A percentile compares a stretch with the other conserved stretches of the same genome.
Evolutionary conservation across 2,797 vertebrate genomes (phyloP).

Genomic region (Arrhamphus sclerolepis): DNA sequence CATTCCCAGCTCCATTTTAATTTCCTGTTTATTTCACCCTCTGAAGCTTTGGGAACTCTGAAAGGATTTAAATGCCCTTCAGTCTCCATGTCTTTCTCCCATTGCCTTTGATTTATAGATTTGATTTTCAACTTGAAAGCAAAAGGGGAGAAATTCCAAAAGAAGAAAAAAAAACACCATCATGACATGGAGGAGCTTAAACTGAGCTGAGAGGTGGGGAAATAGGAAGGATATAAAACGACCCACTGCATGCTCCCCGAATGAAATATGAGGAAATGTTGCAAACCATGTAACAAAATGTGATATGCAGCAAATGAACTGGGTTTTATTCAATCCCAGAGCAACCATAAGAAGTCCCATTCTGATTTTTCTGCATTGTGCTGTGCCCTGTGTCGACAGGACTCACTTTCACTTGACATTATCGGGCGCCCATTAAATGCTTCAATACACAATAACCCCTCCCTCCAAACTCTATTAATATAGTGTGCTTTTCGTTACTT

Average conservation of each 20-base stretch:
- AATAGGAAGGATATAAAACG: slow-evolving; percentile 74
- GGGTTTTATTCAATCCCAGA: slow-evolving; percentile 74
- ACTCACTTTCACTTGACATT: slow-evolving; percentile 64
- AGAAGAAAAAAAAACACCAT: slow-evolving; percentile 46
- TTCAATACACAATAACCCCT: slow-evolving; percentile 60
- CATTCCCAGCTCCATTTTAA: slow-evolving; percentile 74
- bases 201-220: slow-evolving; percentile 71
- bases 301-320: slow-evolving; percentile 78
- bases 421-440: slow-evolving; percentile 64
- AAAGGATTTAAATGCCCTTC: slow-evolving; percentile 78
- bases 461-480: slow-evolving; percentile 60
- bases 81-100: slow-evolving; percentile 65
- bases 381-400: slow-evolving; percentile 60
- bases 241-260: slow-evolving; percentile 50
- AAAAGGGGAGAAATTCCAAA: slow-evolving; percentile 63
- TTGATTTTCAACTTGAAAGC: slow-evolving; percentile 76
- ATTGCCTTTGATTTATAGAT: slow-evolving; percentile 80
- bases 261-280: slow-evolving; percentile 77
- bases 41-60: slow-evolving; percentile 68
- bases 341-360: slow-evolving; percentile 65
- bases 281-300: slow-evolving; percentile 69
- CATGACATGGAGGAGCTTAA: slow-evolving; percentile 70
- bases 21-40: slow-evolving; percentile 77
- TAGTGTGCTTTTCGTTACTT: slow-evolving; percentile 33
- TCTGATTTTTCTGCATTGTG: slow-evolving; percentile 63